Evolutionary conservation across 2,113 vertebrate species (phyloP).

Genomic region (Plotosus lineatus): DNA sequence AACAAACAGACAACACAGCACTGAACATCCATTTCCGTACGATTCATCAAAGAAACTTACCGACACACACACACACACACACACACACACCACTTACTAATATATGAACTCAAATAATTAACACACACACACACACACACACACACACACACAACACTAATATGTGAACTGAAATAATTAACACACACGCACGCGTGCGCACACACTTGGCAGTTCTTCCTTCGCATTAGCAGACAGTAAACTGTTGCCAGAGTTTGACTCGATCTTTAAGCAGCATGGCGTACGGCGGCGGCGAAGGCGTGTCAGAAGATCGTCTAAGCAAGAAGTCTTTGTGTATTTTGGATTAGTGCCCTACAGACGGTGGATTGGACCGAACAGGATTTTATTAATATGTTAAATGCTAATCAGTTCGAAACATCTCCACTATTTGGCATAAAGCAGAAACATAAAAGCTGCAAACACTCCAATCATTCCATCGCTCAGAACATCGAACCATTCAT

Average conservation of each 20-base stretch:
- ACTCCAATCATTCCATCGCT: not conserved
- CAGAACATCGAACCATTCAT: not conserved
- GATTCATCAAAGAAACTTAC: not conserved
- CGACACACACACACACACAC: not conserved
- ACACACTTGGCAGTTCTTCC: conserved; percentile 12
- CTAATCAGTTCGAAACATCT: conserved; percentile 1
- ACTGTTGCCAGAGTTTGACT: conserved; percentile 21
- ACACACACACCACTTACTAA: not conserved
- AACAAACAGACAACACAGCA: not conserved
- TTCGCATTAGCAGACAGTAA: not conserved
- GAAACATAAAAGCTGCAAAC: not conserved
- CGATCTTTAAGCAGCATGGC: conserved; percentile 33
- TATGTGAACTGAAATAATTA: not conserved
- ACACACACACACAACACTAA: not conserved
- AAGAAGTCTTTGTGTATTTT: conserved; percentile 20
- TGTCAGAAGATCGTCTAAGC: conserved; percentile 34
- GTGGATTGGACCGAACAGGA: not conserved
- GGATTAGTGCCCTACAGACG: not conserved
- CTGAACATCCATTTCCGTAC: not conserved
- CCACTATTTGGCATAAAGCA: conserved; percentile 2
- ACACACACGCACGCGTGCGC: not conserved
- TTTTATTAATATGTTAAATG: conserved; percentile 8
- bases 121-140: too few species aligned
- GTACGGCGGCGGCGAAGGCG: conserved; percentile 20
- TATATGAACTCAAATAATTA: not conserved